A percentile compares a stretch with the other conserved stretches of the same genome.
phyloP scores from a whole-genome alignment of 2,797 vertebrate genomes.

The Molossus alvarezi region DNA sequence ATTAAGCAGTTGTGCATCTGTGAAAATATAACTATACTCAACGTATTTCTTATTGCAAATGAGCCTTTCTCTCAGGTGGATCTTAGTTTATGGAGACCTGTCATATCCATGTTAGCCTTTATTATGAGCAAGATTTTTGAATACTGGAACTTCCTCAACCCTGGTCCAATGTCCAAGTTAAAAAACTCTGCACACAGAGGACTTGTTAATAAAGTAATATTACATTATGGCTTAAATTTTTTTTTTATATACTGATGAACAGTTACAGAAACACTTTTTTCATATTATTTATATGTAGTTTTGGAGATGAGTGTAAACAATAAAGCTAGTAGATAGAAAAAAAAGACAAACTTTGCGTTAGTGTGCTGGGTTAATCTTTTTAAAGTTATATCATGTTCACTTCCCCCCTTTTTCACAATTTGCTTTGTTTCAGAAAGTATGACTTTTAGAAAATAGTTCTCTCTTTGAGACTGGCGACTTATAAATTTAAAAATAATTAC shows the following conservation, averaged over 20 bases:
- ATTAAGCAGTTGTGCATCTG: constrained; percentile 19
- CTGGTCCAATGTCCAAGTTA: background rate
- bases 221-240: background rate
- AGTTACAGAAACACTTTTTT: background rate
- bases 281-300: background rate
- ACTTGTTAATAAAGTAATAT: constrained; percentile 29
- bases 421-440: constrained; percentile 50
- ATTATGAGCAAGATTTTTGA: constrained; percentile 22
- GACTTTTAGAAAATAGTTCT: background rate
- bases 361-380: background rate
- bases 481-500: constrained; percentile 7
- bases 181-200: background rate
- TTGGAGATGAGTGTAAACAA: background rate
- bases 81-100: background rate
- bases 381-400: background rate
- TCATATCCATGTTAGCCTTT: background rate
- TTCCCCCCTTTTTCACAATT: background rate
- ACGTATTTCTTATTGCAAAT: background rate
- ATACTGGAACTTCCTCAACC: constrained; percentile 3
- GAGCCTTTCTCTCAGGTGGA: background rate
- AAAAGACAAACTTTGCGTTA: background rate
- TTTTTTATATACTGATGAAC: background rate
- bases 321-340: background rate
- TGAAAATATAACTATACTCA: background rate
- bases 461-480: constrained; percentile 47